Evolutionary conservation across 2,797 vertebrate species (phyloP).

Genomic region (Xenops minutus): DNA sequence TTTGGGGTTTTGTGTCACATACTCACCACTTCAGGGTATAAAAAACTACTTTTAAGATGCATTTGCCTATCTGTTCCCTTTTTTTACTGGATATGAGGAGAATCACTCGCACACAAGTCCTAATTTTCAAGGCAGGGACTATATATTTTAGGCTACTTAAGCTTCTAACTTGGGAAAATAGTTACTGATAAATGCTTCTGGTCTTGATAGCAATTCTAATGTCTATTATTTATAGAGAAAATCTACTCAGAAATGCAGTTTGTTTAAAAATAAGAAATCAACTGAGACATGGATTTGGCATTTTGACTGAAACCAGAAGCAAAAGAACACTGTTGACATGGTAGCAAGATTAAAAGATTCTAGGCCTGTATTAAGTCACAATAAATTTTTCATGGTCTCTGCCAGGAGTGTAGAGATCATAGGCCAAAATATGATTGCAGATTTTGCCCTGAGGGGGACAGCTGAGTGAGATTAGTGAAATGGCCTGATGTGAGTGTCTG

Average conservation of each 20-base stretch:
- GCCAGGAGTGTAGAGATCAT: not conserved
- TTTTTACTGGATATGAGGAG: not conserved
- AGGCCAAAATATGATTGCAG: not conserved
- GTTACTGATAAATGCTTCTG: not conserved
- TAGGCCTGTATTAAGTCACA: not conserved
- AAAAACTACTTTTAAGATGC: not conserved
- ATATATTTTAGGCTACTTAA: not conserved
- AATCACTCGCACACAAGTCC: not conserved
- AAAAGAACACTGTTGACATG: not conserved
- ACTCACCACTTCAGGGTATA: not conserved
- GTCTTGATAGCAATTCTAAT: not conserved
- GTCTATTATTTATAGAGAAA: not conserved
- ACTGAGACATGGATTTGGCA: not conserved
- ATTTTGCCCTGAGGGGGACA: not conserved
- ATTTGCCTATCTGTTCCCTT: not conserved
- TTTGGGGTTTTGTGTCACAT: not conserved
- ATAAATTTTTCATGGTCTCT: not conserved
- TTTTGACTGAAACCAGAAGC: conserved; percentile 9
- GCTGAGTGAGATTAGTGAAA: not conserved
- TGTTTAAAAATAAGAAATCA: not conserved
- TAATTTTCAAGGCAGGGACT: not conserved
- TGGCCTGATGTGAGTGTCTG: not conserved
- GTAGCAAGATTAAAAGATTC: not conserved
- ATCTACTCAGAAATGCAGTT: not conserved
- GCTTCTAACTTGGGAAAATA: not conserved